Evolutionary conservation across 2,888 invertebrate genomes (phyloP), one percentile per base, ranked within the genome.

Genomic region (Pardosa pseudoannulata): DNA sequence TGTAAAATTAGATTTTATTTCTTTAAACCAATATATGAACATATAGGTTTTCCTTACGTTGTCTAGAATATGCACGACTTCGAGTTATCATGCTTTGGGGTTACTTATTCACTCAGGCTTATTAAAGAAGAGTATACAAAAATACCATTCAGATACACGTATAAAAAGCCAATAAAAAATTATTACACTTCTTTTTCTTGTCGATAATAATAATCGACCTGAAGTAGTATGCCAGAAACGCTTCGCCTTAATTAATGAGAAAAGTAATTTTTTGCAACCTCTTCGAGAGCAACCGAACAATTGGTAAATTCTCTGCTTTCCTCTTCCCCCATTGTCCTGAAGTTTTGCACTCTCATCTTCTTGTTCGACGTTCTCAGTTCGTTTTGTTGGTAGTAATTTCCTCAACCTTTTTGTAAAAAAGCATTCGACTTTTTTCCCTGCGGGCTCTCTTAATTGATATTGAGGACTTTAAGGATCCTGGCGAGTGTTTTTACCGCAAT

Each of bases 361-460:
- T 9, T 73, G 70, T 31, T 76, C 23, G 50, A 80, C 72, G 46
- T 78, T 76, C 11, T 39, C 11, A 19, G 27, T 16, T 62, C 28
- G 27, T 62, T 62, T 27, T 62, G 27, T 27, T n/a, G 62, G 62
- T 28, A 27, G 9, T 11, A 28, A 62, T 28, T 62, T 62, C 23
- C 23, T 62, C 28, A 23, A 7, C 27, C 23, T 62, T 62, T 23
- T 62, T 28, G n/a, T 19, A 19, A 7, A n/a, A n/a, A 50, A 50
- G 23, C n/a, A n/a, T 19, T 19, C 16, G 23, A n/a, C 6, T 50
- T 50, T 19, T 50, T n/a, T 16, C 23, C 50, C 7, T n/a, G n/a
- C 27, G 9, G 62, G 5, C 16, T 11, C 2, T 28, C 62, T 62
- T 62, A 62, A 62, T 28, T 62, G 27, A 62, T 62, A 62, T 27